Evolutionary conservation across 2,113 vertebrate species (phyloP).

Genomic region (Anoura caudifer): DNA sequence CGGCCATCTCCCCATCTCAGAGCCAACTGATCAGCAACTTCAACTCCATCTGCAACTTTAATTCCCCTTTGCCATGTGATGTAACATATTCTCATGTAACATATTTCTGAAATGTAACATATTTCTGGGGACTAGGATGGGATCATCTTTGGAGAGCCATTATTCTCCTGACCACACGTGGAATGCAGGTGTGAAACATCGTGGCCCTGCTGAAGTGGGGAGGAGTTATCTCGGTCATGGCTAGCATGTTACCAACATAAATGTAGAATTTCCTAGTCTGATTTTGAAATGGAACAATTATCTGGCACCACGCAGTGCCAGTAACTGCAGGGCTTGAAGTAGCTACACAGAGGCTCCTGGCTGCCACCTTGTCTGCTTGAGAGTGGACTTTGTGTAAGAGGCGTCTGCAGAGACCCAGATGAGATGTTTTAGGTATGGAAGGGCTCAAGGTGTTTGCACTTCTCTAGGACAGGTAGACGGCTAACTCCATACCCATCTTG

Average conservation of each 20-base stretch:
- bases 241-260: background rate
- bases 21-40: background rate
- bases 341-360: background rate
- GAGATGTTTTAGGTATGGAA: background rate
- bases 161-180: fast-evolving
- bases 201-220: background rate
- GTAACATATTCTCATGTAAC: fast-evolving
- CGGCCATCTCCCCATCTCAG: background rate
- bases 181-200: background rate
- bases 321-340: too few relatives aligned
- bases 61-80: background rate
- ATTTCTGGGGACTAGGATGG: background rate
- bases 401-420: background rate
- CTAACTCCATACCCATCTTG: background rate
- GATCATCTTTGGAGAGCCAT: fast-evolving
- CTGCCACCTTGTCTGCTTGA: background rate
- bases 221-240: fast-evolving
- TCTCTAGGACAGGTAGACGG: background rate
- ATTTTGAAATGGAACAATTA: background rate
- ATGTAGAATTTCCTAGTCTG: background rate
- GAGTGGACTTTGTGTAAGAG: background rate
- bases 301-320: background rate
- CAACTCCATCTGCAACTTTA: background rate
- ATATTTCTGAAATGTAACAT: too few relatives aligned
- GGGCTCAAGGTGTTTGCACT: too few relatives aligned